A percentile compares a stretch with the other conserved stretches of the same genome.
Evolutionary conservation across 2,113 vertebrate genomes (phyloP).

Genomic region (Cheilinus undulatus): DNA sequence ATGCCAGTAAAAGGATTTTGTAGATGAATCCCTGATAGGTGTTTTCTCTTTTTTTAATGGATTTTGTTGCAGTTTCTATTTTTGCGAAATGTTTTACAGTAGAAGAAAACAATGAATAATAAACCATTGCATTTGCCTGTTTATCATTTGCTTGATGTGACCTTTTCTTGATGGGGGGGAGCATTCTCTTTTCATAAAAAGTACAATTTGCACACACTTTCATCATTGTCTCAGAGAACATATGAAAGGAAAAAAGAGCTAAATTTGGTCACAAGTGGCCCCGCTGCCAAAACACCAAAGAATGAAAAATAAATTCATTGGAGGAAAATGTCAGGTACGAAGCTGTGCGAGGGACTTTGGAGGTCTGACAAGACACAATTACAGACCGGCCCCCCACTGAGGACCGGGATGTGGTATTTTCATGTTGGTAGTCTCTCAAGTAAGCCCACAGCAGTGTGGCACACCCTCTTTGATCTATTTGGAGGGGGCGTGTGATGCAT

Average conservation of each 20-base stretch:
- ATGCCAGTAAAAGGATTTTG: neutral
- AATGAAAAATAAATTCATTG: slow-evolving; percentile 77
- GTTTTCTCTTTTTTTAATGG: neutral
- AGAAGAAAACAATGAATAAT: slow-evolving; percentile 25
- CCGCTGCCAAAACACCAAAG: slow-evolving; percentile 76
- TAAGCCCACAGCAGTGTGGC: slow-evolving; percentile 54
- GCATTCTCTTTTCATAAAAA: slow-evolving; percentile 47
- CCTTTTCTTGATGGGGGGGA: slow-evolving; percentile 57
- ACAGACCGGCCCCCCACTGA: slow-evolving; percentile 68
- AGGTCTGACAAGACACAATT: slow-evolving; percentile 80
- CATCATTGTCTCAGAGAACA: slow-evolving; percentile 50
- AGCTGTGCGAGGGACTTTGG: slow-evolving; percentile 77
- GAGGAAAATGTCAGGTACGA: slow-evolving; percentile 75
- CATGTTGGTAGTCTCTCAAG: slow-evolving; percentile 68
- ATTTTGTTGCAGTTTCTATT: neutral
- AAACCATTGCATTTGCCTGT: slow-evolving; percentile 27
- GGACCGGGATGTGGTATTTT: slow-evolving; percentile 74
- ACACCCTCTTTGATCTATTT: slow-evolving; percentile 71
- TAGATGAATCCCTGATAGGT: neutral
- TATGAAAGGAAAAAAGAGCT: slow-evolving; percentile 56
- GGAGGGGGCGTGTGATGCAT: slow-evolving; percentile 46
- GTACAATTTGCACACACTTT: slow-evolving; percentile 54
- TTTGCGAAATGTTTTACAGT: slow-evolving; percentile 1
- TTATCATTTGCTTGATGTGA: slow-evolving; percentile 46
- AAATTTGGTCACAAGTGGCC: slow-evolving; percentile 73